Evolutionary conservation across 1,140 invertebrate genomes (phyloP).

Genomic region (Doryteuthis pealeii): DNA sequence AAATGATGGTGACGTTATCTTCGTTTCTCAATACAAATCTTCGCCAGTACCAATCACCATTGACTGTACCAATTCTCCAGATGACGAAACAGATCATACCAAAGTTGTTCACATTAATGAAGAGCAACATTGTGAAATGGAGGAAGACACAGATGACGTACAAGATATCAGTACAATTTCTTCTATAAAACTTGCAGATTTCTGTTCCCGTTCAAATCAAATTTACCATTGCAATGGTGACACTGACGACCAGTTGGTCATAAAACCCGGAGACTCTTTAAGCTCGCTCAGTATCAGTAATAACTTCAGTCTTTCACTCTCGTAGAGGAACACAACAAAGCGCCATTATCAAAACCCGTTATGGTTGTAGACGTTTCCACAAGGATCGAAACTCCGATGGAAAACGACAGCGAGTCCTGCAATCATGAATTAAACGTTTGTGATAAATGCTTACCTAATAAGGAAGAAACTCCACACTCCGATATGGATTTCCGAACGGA

Average conservation of each 20-base stretch:
- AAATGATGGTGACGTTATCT: conserved; percentile 6
- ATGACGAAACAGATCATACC: background rate
- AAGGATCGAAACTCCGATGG: background rate
- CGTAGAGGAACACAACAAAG: background rate
- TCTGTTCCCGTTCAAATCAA: conserved; percentile 1
- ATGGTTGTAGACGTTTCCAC: conserved; percentile 3
- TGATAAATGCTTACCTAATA: conserved; percentile 5
- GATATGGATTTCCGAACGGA: background rate
- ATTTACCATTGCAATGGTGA: background rate
- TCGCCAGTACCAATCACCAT: conserved; percentile 1
- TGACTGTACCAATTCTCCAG: background rate
- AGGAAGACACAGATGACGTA: background rate
- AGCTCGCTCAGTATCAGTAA: background rate
- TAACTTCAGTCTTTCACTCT: conserved; percentile 8
- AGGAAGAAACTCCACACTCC: background rate
- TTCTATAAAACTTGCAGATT: conserved; percentile 1
- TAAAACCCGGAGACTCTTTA: background rate
- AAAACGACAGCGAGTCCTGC: background rate
- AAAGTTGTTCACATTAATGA: conserved; percentile 8
- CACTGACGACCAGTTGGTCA: background rate
- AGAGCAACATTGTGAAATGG: conserved; percentile 7
- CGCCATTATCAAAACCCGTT: background rate
- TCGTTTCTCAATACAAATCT: conserved; percentile 2
- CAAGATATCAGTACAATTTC: conserved; percentile 3
- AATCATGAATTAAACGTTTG: background rate